A percentile compares a stretch with the other conserved stretches of the same genome.
Evolutionary conservation across 2,113 vertebrate genomes (phyloP).

Genomic region (Clarias macrocephalus): DNA sequence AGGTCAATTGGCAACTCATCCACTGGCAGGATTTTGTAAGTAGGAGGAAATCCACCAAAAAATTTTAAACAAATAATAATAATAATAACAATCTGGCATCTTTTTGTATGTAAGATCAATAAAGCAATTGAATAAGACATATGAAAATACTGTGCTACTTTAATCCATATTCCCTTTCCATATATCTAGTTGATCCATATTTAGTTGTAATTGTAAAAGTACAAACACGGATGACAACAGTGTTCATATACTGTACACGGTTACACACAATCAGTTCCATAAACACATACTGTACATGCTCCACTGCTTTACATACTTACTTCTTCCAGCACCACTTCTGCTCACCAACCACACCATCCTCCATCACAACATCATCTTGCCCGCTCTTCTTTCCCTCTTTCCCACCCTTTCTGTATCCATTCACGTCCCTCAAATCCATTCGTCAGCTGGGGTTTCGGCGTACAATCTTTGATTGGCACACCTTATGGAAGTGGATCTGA

Average conservation of each 20-base stretch:
- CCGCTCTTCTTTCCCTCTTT: slow-evolving; percentile 37
- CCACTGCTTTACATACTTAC: slow-evolving; percentile 28
- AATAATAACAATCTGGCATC: not conserved
- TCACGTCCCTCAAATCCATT: slow-evolving; percentile 9
- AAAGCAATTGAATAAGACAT: not conserved
- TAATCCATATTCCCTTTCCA: not conserved
- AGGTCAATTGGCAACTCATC: not conserved
- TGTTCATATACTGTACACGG: not conserved
- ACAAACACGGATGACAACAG: not conserved
- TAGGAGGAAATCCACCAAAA: too few species aligned
- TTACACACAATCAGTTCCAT: slow-evolving; percentile 32
- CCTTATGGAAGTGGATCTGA: not conserved
- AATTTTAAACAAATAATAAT: too few species aligned
- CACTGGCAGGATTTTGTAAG: too few species aligned
- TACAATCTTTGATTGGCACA: not conserved
- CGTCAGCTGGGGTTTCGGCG: slow-evolving; percentile 51
- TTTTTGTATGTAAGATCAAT: not conserved
- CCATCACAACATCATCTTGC: not conserved
- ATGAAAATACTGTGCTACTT: not conserved
- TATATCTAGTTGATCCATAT: too few species aligned
- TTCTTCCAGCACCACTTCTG: slow-evolving; percentile 47
- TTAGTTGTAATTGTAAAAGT: not conserved
- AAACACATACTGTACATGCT: not conserved
- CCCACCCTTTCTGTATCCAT: not conserved
- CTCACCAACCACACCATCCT: slow-evolving; percentile 21